A percentile compares a stretch with the other conserved stretches of the same genome.
Conservation (phyloP, 1,140 invertebrate species). For the Drosophila simulans region DNA sequence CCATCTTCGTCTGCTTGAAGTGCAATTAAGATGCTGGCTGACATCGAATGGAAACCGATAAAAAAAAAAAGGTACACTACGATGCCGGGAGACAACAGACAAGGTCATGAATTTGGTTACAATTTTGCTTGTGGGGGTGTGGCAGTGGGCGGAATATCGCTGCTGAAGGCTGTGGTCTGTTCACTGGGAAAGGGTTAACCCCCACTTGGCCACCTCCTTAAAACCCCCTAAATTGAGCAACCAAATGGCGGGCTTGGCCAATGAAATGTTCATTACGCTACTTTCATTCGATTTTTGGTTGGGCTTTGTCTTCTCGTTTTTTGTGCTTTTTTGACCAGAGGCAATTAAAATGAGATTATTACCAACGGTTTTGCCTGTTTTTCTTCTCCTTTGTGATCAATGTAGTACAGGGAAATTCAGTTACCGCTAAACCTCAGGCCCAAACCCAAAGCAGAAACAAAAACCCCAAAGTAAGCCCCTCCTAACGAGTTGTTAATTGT, state of each 20-base stretch:
- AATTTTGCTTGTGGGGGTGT: slow-evolving; percentile 13
- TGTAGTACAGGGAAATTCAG: slow-evolving; percentile 45
- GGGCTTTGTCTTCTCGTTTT: slow-evolving; percentile 23
- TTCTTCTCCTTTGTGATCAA: slow-evolving; percentile 18
- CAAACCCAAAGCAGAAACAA: slow-evolving; percentile 34
- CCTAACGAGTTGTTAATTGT: slow-evolving; percentile 80
- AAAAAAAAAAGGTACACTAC: not conserved
- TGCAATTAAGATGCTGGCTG: slow-evolving; percentile 42
- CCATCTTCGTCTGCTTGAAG: slow-evolving; percentile 23
- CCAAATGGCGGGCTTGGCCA: slow-evolving; percentile 26
- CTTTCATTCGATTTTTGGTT: slow-evolving; percentile 48
- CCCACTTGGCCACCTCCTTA: not conserved
- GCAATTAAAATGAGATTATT: slow-evolving; percentile 79
- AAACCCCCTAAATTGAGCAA: slow-evolving; percentile 13
- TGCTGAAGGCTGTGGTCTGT: slow-evolving; percentile 19
- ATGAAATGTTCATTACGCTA: slow-evolving; percentile 45
- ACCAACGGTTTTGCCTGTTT: slow-evolving; percentile 38
- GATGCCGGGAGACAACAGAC: slow-evolving; percentile 17
- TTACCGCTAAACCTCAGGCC: slow-evolving; percentile 35
- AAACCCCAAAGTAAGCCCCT: slow-evolving; percentile 19
- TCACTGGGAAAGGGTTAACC: slow-evolving; percentile 4
- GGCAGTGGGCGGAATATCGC: slow-evolving; percentile 9
- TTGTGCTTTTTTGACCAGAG: slow-evolving; percentile 25
- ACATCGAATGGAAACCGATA: slow-evolving; percentile 7
- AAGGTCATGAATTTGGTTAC: slow-evolving; percentile 56